phyloP scores from a whole-genome alignment of 2,113 vertebrate species.

The Saccopteryx bilineata region DNA sequence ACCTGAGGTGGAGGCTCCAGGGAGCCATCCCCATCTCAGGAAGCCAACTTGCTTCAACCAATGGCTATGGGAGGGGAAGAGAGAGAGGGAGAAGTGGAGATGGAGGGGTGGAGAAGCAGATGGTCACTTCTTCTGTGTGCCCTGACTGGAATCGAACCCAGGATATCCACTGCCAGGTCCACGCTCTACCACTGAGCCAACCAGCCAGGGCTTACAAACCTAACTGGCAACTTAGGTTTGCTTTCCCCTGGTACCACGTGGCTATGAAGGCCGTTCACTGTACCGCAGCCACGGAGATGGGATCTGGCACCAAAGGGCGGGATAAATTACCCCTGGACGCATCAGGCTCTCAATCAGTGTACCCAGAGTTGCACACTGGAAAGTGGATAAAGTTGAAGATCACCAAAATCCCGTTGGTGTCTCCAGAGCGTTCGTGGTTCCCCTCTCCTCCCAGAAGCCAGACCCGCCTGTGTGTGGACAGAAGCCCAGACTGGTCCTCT shows the following conservation, averaged over 20 bases:
- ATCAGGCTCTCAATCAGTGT: not conserved
- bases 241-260: not conserved
- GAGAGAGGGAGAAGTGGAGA: no score
- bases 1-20: no score
- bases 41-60: no score
- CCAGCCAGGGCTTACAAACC: not conserved
- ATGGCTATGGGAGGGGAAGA: no score
- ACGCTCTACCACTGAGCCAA: no score
- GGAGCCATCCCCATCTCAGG: no score
- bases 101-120: no score
- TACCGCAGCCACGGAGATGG: not conserved
- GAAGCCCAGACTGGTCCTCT: not conserved
- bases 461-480: accelerated
- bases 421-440: not conserved
- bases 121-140: no score
- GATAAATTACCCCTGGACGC: not conserved
- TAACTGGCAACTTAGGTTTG: not conserved
- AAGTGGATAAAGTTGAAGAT: not conserved
- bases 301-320: no score
- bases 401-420: not conserved
- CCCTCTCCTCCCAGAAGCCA: not conserved
- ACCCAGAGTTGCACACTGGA: not conserved
- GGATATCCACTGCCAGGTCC: no score
- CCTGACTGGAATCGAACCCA: no score
- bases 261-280: not conserved